Evolutionary conservation across 2,888 invertebrate species (phyloP).

Genomic region (Campopleginae sp.): DNA sequence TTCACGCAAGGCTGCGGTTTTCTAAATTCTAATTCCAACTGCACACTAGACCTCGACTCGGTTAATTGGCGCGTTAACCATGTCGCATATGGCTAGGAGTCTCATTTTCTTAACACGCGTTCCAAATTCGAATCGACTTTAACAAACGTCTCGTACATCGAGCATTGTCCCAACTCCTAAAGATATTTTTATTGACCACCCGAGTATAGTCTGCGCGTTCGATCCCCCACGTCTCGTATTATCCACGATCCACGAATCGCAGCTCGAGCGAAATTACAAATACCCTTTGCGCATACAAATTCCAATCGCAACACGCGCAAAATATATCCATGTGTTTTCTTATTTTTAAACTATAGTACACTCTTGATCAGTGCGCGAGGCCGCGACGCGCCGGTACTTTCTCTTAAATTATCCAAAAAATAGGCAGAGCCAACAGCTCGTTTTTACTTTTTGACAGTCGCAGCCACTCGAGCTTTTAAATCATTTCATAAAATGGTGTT

Average conservation of each 20-base stretch:
- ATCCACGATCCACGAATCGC: background rate
- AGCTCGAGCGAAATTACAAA: constrained; percentile 26
- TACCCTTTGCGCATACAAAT: constrained; percentile 38
- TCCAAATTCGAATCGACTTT: constrained; percentile 61
- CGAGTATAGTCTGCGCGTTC: background rate
- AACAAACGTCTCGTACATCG: constrained; percentile 19
- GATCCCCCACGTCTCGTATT: constrained; percentile 2
- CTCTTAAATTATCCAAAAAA: constrained; percentile 35
- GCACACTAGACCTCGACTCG: constrained; percentile 55
- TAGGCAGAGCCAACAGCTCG: background rate
- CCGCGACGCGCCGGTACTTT: constrained; percentile 44
- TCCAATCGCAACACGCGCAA: constrained; percentile 4
- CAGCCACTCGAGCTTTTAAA: background rate
- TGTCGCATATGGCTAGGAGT: constrained; percentile 18
- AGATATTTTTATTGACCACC: constrained; percentile 31
- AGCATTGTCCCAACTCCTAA: background rate
- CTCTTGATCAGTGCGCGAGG: constrained; percentile 6
- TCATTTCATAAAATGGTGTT: too few relatives aligned
- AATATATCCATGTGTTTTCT: constrained; percentile 7
- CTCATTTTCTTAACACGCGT: constrained; percentile 45
- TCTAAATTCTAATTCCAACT: constrained; percentile 64
- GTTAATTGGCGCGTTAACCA: constrained; percentile 20
- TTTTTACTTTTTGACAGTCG: background rate
- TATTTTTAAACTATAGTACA: background rate
- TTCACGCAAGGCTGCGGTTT: constrained; percentile 23